Evolutionary conservation across 2,888 invertebrate species (phyloP), one percentile per base, ranked within the genome.

Genomic region (Helleia helle): DNA sequence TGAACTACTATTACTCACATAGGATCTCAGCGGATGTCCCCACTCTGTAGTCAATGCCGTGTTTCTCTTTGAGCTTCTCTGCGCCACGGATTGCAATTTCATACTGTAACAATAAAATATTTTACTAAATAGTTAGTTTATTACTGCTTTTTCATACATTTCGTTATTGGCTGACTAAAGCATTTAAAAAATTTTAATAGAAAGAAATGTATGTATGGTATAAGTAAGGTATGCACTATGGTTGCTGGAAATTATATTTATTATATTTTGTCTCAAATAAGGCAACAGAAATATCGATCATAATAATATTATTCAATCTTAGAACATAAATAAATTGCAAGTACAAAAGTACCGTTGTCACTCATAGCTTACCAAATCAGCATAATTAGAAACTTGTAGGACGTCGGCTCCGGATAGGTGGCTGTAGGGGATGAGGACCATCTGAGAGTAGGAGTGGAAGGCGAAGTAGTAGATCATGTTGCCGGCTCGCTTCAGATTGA

Each of bases 391-490:
- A 0, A 64, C 63, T 48, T 67, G 50, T 7, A 71, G 39, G 0
- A 69, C 71, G 13, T 58, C 56, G 1, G 29, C 15, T 0, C 68
- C 71, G 0, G 54, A 44, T 0, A 57, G 56, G 42, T 76, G 71
- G 34, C 86, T 86, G 58, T 69, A 84, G 0, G 86, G 84, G 13
- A 85, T 60, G 36, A 86, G 51, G 22, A 85, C 65, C 66, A 75
- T 70, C 52, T 88, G 88, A 0, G 87, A 84, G 54, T 80, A 88
- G 1, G 87, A 86, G 58, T 88, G 88, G 55, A 88, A 74, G 1
- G 86, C 79, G 12, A 87, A 61, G 54, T 87, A 88, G 42, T 84
- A 75, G 11, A 77, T 54, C 24, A 77, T 27, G 30, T 69, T 63
- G 12, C 65, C 58, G 9, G 52, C 46, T 0, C 38, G 41, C 24